These are phyloP conservation scores for Eufriesea mexicana DNA, from an alignment of 1,140 invertebrate genomes.

Conservation along the genomic window DNA sequence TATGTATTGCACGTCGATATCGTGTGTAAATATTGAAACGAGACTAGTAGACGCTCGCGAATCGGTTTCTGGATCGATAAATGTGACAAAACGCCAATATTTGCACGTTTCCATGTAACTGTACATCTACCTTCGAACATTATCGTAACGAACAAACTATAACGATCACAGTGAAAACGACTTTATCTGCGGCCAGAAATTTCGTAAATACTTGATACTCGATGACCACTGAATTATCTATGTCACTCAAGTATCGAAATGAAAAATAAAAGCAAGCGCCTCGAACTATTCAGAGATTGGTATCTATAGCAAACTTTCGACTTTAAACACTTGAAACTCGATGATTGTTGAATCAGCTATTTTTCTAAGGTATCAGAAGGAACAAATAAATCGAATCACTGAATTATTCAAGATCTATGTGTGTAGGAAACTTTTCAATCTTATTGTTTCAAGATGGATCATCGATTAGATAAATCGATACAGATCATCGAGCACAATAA, in stretches of 20 bases:
- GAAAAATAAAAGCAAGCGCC: not conserved
- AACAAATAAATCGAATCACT: not conserved
- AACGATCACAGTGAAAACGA: not conserved
- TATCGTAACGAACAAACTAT: not conserved
- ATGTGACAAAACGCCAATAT: not conserved
- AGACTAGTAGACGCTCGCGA: not conserved
- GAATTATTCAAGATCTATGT: not conserved
- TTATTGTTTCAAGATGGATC: not conserved
- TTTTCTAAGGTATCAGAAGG: not conserved
- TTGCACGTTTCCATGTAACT: not conserved
- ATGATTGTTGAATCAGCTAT: not conserved
- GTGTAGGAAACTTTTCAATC: not conserved
- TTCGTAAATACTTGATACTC: conserved; percentile 24
- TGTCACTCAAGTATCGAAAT: not conserved
- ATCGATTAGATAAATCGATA: not conserved
- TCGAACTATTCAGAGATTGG: not conserved
- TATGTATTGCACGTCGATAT: conserved; percentile 6
- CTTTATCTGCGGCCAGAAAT: conserved; percentile 17
- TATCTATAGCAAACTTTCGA: not conserved
- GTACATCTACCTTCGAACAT: not conserved
- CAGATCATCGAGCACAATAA: not conserved
- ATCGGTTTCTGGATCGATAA: not conserved
- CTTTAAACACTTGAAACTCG: not conserved
- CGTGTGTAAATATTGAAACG: conserved; percentile 33
- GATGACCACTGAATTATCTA: conserved; percentile 10